Evolutionary conservation across 2,113 vertebrate species (phyloP).

Genomic region (Sceloporus undulatus): DNA sequence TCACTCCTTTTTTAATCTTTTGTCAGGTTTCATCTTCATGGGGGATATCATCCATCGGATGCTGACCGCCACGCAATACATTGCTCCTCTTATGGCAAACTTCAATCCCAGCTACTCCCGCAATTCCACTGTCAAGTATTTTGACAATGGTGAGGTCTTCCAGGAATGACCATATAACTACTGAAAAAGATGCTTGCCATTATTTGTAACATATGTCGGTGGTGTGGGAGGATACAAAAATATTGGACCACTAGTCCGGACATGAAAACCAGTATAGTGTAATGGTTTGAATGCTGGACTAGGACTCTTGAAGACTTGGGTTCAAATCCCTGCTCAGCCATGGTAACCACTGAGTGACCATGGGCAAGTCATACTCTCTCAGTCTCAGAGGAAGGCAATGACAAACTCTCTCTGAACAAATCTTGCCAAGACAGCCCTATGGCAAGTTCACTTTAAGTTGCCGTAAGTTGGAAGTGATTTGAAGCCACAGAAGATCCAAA

Average conservation of each 20-base stretch:
- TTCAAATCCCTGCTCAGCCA: too few relatives aligned
- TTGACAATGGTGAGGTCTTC: constrained; percentile 88
- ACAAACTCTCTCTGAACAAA: too few relatives aligned
- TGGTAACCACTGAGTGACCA: too few relatives aligned
- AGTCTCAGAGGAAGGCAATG: too few relatives aligned
- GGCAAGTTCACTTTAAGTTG: too few relatives aligned
- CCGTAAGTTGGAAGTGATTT: too few relatives aligned
- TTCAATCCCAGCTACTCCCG: constrained; percentile 94
- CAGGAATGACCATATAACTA: accelerated
- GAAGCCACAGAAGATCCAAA: not conserved
- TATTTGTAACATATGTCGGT: not conserved
- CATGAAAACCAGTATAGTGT: too few relatives aligned
- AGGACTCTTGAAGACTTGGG: too few relatives aligned
- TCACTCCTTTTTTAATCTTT: not conserved
- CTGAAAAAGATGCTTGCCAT: not conserved
- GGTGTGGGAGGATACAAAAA: not conserved
- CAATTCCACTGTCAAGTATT: constrained; percentile 90
- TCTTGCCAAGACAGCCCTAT: too few relatives aligned
- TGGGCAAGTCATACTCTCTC: too few relatives aligned
- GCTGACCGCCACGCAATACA: constrained; percentile 95
- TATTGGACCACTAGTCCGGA: too few relatives aligned
- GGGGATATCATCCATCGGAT: constrained; percentile 93
- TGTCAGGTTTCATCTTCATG: constrained; percentile 91
- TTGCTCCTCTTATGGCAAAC: constrained; percentile 97
- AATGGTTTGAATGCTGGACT: too few relatives aligned